Percentiles rank a stretch among this genome's conserved stretches.
These are phyloP conservation scores for Chionomys nivalis DNA, from an alignment of 2,113 vertebrate genomes.

Conservation along the genomic window DNA sequence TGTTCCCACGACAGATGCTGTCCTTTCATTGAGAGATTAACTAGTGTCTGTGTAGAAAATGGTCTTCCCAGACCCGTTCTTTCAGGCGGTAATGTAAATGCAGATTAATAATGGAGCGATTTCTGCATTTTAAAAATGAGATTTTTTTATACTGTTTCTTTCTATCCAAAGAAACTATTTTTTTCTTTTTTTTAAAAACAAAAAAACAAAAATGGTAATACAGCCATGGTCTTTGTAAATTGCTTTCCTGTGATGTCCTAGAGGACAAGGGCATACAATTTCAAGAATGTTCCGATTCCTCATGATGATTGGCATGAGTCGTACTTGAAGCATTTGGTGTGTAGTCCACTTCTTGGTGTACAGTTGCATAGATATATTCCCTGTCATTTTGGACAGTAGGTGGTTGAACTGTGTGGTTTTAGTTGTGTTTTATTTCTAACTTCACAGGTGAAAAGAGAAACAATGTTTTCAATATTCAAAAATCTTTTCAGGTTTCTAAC, in stretches of 20 bases:
- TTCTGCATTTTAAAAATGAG: constrained; percentile 83
- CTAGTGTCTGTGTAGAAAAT: constrained; percentile 78
- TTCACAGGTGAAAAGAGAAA: constrained; percentile 76
- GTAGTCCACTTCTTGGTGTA: constrained; percentile 85
- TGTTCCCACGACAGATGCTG: constrained; percentile 80
- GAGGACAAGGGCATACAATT: constrained; percentile 87
- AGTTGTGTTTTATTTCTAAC: constrained; percentile 83
- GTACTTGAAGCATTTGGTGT: constrained; percentile 86
- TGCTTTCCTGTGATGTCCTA: constrained; percentile 75
- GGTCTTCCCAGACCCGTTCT: constrained; percentile 78
- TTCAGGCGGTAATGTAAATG: constrained; percentile 85
- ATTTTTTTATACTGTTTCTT: constrained; percentile 85
- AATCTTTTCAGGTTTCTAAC: constrained; percentile 77
- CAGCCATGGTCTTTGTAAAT: constrained; percentile 84
- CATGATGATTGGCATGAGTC: constrained; percentile 85
- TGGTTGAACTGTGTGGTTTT: constrained; percentile 77
- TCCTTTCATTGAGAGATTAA: constrained; percentile 82
- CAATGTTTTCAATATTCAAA: constrained; percentile 82
- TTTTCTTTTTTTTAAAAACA: constrained; percentile 80
- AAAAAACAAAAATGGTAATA: constrained; percentile 78
- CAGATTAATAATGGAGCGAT: constrained; percentile 79
- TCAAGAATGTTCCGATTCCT: constrained; percentile 87
- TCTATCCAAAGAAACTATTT: constrained; percentile 89
- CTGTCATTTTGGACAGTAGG: constrained; percentile 79
- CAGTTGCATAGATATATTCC: constrained; percentile 82